Conservation (phyloP, 2,888 invertebrate genomes). For the Pseudococcus jackbeardsleyi region DNA sequence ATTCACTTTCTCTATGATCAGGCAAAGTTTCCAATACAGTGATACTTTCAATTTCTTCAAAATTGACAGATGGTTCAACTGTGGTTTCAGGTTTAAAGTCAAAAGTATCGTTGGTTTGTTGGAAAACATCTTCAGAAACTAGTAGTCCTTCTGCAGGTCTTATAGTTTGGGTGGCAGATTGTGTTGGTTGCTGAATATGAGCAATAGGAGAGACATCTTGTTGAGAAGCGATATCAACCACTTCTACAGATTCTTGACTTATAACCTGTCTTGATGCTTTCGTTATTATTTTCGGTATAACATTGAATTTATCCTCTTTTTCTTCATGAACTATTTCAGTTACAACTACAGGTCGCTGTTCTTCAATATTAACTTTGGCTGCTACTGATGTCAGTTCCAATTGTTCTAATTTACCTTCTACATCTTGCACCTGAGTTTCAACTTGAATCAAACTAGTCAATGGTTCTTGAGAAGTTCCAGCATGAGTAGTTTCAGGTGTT, state of each 20-base stretch:
- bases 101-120: slow-evolving; percentile 68
- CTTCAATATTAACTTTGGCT: slow-evolving; percentile 55
- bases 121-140: slow-evolving; percentile 67
- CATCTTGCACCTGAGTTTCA: slow-evolving; percentile 71
- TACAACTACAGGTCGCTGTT: slow-evolving; percentile 67
- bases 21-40: slow-evolving; percentile 64
- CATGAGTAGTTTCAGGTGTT: slow-evolving; percentile 69
- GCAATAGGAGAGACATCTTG: slow-evolving; percentile 74
- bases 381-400: slow-evolving; percentile 6
- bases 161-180: slow-evolving; percentile 4
- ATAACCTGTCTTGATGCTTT: slow-evolving; percentile 66
- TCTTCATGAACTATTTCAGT: slow-evolving; percentile 65
- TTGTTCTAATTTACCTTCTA: slow-evolving; percentile 61
- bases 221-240: slow-evolving; percentile 71
- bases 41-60: slow-evolving; percentile 68
- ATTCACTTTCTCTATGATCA: slow-evolving; percentile 59
- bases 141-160: slow-evolving; percentile 69
- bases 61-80: slow-evolving; percentile 67
- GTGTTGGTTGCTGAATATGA: slow-evolving; percentile 26
- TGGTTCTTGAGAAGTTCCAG: slow-evolving; percentile 72
- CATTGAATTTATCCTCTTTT: slow-evolving; percentile 58
- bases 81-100: slow-evolving; percentile 21
- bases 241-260: slow-evolving; percentile 42
- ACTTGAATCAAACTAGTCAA: slow-evolving; percentile 68
- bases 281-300: slow-evolving; percentile 60